phyloP scores from a whole-genome alignment of 2,888 invertebrate genomes.

The Blera fallax region DNA sequence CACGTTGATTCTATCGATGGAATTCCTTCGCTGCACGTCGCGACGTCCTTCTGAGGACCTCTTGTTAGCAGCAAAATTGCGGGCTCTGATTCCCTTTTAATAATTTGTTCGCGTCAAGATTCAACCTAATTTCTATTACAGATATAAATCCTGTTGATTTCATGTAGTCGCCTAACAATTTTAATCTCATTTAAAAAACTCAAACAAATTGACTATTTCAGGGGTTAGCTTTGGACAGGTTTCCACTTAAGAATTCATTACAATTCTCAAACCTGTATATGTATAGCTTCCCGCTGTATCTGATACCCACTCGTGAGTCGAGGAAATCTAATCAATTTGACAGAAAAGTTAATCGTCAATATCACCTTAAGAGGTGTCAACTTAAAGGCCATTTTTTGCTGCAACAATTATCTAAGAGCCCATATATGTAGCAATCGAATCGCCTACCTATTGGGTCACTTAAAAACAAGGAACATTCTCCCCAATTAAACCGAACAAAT shows the following conservation, averaged over 20 bases:
- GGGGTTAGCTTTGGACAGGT: not conserved
- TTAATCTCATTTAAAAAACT: not conserved
- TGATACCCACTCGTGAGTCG: not conserved
- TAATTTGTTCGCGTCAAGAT: not conserved
- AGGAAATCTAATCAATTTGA: constrained; percentile 22
- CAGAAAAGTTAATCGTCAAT: constrained; percentile 1
- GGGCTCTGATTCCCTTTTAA: no score
- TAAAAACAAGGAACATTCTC: not conserved
- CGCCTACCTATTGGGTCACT: not conserved
- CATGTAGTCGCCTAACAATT: not conserved
- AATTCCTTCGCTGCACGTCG: no score
- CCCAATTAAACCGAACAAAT: constrained; percentile 43
- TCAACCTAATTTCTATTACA: not conserved
- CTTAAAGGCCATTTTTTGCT: constrained; percentile 7
- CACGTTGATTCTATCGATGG: no score
- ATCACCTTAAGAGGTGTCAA: constrained; percentile 22
- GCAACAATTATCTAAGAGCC: constrained; percentile 31
- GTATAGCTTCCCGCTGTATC: not conserved
- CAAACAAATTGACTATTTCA: not conserved
- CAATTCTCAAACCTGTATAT: not conserved
- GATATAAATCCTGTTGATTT: not conserved
- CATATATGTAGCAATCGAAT: constrained; percentile 9
- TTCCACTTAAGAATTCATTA: not conserved
- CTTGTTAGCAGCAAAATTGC: no score
- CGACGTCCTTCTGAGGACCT: no score